phyloP scores from a whole-genome alignment of 2,113 vertebrate species.

The Poeciliopsis retropinna region DNA sequence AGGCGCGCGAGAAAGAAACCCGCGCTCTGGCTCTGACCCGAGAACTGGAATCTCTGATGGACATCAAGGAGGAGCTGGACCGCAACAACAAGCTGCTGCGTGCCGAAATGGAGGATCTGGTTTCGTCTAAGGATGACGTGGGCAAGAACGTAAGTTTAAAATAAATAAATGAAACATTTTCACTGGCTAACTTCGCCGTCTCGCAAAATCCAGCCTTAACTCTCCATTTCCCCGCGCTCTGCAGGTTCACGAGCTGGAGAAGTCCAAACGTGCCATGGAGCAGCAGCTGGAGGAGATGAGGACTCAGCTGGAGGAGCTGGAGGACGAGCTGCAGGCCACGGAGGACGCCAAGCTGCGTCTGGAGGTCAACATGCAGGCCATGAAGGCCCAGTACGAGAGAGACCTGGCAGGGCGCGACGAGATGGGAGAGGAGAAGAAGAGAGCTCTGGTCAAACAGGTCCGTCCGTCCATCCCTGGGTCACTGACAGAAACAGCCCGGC shows the following conservation, averaged over 20 bases:
- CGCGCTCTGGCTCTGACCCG: conserved; percentile 84
- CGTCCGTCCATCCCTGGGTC: not conserved
- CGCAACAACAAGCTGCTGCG: conserved; percentile 92
- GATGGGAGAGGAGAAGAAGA: conserved; percentile 97
- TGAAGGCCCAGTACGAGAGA: conserved; percentile 95
- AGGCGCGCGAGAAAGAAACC: conserved; percentile 90
- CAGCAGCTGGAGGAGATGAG: conserved; percentile 98
- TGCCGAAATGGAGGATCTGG: conserved; percentile 95
- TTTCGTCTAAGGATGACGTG: conserved; percentile 96
- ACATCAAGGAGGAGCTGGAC: conserved; percentile 91
- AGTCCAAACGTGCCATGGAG: conserved; percentile 91
- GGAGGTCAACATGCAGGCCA: conserved; percentile 98
- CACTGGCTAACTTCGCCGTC: no score
- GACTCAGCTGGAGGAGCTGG: conserved; percentile 95
- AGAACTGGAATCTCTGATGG: conserved; percentile 88
- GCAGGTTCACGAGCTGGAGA: conserved; percentile 97
- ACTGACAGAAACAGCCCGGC: not conserved
- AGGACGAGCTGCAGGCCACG: conserved; percentile 96
- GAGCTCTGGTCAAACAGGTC: conserved; percentile 94
- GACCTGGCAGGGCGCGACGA: conserved; percentile 93
- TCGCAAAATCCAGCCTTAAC: not conserved
- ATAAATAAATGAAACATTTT: not conserved
- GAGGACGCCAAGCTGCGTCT: conserved; percentile 96
- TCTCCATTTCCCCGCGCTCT: not conserved
- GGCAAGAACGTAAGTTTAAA: conserved; percentile 91